Conservation (phyloP, 2,113 vertebrate genomes). For the Sylvilagus bachmani region DNA sequence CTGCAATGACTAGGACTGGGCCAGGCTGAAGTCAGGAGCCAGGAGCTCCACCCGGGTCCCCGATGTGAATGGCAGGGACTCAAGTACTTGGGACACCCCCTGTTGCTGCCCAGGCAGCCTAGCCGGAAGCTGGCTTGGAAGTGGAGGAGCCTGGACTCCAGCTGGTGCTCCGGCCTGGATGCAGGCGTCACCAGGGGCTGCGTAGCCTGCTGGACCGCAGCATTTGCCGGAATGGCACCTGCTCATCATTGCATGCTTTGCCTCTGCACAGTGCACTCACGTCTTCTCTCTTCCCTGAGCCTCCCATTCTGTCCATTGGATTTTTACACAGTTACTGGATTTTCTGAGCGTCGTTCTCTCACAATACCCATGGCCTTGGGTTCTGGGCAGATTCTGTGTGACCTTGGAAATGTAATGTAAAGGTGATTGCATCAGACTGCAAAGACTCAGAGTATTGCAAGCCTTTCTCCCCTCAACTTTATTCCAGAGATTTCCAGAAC, state of each 20-base stretch:
- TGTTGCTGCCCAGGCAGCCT: too few relatives aligned
- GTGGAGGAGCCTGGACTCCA: too few relatives aligned
- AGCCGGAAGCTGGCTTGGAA: too few relatives aligned
- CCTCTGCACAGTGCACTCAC: neutral
- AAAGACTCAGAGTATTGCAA: neutral
- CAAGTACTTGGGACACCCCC: too few relatives aligned
- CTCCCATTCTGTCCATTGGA: neutral
- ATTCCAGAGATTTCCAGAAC: neutral
- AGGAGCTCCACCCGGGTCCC: too few relatives aligned
- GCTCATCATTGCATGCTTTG: neutral
- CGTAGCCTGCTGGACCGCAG: too few relatives aligned
- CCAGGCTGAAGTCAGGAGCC: too few relatives aligned
- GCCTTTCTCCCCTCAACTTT: neutral
- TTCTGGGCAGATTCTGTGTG: neutral
- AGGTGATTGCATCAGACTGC: neutral
- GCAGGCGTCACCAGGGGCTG: too few relatives aligned
- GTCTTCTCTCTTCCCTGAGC: neutral
- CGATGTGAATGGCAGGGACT: too few relatives aligned
- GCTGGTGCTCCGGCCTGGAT: too few relatives aligned
- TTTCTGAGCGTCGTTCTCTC: neutral
- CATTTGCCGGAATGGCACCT: neutral
- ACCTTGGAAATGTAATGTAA: slow-evolving; percentile 10
- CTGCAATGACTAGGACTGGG: too few relatives aligned
- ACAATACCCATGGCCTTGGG: fast-evolving
- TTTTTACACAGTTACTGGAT: neutral